Evolutionary conservation across 2,888 invertebrate genomes (phyloP), one percentile per base, ranked within the genome.

Genomic region (Branchellion lobata): DNA sequence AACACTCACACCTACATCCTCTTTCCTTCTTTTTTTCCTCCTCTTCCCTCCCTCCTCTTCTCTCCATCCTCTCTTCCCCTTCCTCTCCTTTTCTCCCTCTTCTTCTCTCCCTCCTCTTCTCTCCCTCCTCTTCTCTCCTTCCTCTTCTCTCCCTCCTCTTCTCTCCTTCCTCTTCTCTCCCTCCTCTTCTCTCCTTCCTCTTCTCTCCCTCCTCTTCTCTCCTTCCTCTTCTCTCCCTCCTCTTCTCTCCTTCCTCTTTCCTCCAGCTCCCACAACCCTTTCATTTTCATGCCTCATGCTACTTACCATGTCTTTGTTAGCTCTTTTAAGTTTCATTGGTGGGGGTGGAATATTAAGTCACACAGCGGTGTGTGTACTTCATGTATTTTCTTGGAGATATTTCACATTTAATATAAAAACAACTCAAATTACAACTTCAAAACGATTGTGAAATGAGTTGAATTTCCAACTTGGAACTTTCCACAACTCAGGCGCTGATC

Each of bases 231-330:
- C n/a, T 8, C 68, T n/a, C 68, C n/a, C 24, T n/a, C 68, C 29
- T 29, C n/a, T 14, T 29, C 68, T 68, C 68, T 29, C 24, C n/a
- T n/a, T 68, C 68, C 68, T 68, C 68, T 68, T 68, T 68, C 68
- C 68, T 68, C 68, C 68, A 53, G 53, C 21, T 53, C 21, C 53
- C 21, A 53, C n/a, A n/a, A n/a, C n/a, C n/a, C n/a, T n/a, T n/a
- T n/a, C n/a, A n/a, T n/a, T n/a, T n/a, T n/a, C n/a, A n/a, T n/a
- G n/a, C n/a, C n/a, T n/a, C n/a, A n/a, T n/a, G n/a, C n/a, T n/a
- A n/a, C n/a, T n/a, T n/a, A n/a, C n/a, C n/a, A n/a, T n/a, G n/a
- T n/a, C n/a, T n/a, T n/a, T n/a, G n/a, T n/a, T n/a, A n/a, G n/a
- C n/a, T n/a, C n/a, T n/a, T n/a, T n/a, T n/a, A n/a, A n/a, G n/a